phyloP scores from a whole-genome alignment of 2,888 invertebrate genomes.

The Drosophila macrospina region DNA sequence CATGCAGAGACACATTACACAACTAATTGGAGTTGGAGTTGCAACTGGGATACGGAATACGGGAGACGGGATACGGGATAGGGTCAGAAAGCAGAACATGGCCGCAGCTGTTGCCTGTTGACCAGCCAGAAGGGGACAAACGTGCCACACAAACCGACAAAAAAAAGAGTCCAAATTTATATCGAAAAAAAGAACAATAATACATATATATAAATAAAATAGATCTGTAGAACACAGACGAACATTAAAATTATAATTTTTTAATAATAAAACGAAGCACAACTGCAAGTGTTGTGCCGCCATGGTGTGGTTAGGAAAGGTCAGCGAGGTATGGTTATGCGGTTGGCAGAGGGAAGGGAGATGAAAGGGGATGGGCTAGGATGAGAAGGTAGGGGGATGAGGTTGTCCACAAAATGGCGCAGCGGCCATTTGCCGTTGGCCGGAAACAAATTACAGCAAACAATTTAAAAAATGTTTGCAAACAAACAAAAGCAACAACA shows the following conservation, averaged over 20 bases:
- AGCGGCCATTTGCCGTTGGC: conserved; percentile 71
- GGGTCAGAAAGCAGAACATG: conserved; percentile 16
- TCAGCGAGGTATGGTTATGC: conserved; percentile 8
- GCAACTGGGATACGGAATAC: conserved; percentile 8
- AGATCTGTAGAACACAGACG: conserved; percentile 49
- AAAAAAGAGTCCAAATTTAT: conserved; percentile 6
- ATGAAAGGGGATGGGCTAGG: too few relatives aligned
- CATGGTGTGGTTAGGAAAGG: conserved; percentile 32
- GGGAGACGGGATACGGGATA: too few relatives aligned
- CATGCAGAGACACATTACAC: conserved; percentile 46
- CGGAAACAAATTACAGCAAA: conserved; percentile 80
- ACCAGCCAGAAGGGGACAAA: conserved; percentile 32
- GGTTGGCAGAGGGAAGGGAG: too few relatives aligned
- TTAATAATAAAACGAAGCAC: conserved; percentile 63
- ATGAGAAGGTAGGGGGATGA: neutral
- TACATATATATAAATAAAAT: conserved; percentile 26
- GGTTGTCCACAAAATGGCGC: conserved; percentile 64
- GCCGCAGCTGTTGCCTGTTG: conserved; percentile 58
- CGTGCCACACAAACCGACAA: conserved; percentile 43
- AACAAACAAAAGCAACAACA: conserved; percentile 62
- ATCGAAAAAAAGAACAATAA: conserved; percentile 14
- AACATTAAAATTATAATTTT: conserved; percentile 77
- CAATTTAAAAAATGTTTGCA: conserved; percentile 80
- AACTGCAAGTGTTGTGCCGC: conserved; percentile 40
- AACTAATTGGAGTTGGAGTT: conserved; percentile 60